Conservation (phyloP, 2,113 vertebrate species). For the Zapornia atra region DNA sequence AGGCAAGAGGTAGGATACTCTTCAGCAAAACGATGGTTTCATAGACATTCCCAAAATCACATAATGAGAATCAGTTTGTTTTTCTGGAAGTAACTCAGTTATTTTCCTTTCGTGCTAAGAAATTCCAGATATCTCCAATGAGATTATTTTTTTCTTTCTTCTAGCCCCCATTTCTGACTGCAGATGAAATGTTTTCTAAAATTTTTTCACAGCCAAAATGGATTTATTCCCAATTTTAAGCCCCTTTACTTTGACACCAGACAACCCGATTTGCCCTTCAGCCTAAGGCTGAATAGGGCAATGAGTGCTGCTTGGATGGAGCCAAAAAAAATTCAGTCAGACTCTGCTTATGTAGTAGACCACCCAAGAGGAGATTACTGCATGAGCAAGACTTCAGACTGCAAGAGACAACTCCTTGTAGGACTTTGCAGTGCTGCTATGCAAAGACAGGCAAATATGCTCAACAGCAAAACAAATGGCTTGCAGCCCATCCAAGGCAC, state of each 20-base stretch:
- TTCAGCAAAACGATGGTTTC: neutral
- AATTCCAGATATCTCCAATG: neutral
- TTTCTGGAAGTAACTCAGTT: constrained; percentile 14
- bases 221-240: neutral
- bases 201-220: neutral
- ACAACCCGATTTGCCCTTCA: neutral
- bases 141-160: neutral
- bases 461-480: neutral
- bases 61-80: neutral
- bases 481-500: neutral
- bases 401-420: neutral
- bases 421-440: neutral
- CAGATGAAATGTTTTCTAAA: neutral
- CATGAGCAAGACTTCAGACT: neutral
- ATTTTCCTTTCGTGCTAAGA: neutral
- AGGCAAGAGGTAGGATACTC: neutral
- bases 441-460: neutral
- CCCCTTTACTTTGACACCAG: neutral
- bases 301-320: neutral
- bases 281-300: neutral
- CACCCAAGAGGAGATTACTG: neutral
- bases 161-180: neutral
- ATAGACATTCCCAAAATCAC: neutral
- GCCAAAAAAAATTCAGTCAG: neutral
- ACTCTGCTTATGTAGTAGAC: neutral